Conservation (phyloP, 2,113 vertebrate species). For the Phyllostomus hastatus region DNA sequence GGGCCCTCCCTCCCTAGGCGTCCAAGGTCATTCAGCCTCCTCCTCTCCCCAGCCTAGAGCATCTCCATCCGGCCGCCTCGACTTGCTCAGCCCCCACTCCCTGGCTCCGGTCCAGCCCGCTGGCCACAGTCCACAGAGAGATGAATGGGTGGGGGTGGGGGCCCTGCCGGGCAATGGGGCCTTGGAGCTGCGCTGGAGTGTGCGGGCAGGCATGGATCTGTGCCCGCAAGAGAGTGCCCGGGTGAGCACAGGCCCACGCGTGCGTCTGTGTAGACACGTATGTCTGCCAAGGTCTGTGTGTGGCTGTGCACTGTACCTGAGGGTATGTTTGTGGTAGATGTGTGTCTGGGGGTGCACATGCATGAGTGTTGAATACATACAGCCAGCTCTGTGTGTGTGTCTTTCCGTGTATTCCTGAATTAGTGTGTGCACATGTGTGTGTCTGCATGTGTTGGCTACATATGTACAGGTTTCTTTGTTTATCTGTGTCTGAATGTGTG, state of each 20-base stretch:
- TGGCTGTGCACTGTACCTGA: too few relatives aligned
- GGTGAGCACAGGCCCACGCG: accelerated
- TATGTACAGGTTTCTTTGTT: too few relatives aligned
- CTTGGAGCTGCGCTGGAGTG: neutral
- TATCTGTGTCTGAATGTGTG: neutral
- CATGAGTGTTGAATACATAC: neutral
- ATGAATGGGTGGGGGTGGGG: neutral
- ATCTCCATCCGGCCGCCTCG: neutral
- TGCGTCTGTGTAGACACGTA: neutral
- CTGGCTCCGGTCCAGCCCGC: constrained; percentile 51
- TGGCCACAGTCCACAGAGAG: constrained; percentile 20
- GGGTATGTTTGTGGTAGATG: neutral
- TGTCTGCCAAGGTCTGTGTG: neutral
- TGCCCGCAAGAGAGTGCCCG: neutral
- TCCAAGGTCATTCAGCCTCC: constrained; percentile 62
- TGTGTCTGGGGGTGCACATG: neutral
- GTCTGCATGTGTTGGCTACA: too few relatives aligned
- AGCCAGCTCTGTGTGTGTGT: neutral
- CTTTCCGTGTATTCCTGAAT: neutral
- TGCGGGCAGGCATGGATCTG: neutral
- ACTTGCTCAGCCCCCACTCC: constrained; percentile 39
- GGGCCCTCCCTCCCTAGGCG: neutral
- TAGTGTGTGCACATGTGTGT: neutral
- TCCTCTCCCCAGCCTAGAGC: neutral
- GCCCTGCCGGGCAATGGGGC: neutral